phyloP scores from a whole-genome alignment of 2,113 vertebrate genomes.

The Leucopsar rothschildi region DNA sequence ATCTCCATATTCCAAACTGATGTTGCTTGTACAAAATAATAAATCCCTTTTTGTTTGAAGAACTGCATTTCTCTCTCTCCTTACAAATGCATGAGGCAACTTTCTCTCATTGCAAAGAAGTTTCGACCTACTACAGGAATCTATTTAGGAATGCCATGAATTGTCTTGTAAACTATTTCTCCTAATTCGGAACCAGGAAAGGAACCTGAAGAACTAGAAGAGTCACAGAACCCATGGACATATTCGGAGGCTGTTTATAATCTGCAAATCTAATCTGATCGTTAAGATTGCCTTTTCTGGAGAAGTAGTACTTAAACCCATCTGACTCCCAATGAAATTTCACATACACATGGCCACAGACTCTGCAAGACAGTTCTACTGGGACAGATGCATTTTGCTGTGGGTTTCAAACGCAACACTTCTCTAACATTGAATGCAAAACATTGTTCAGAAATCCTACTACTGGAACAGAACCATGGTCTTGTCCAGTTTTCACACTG shows the following conservation, averaged over 20 bases:
- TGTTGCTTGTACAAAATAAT: background rate
- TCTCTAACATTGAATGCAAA: background rate
- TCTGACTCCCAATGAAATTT: background rate
- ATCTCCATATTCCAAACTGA: background rate
- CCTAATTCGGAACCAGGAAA: background rate
- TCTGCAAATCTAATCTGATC: background rate
- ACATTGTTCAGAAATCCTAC: background rate
- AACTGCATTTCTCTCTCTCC: background rate
- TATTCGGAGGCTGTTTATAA: background rate
- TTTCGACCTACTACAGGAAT: background rate
- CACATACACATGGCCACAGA: background rate
- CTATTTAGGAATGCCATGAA: background rate
- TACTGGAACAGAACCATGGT: background rate
- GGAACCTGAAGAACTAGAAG: background rate
- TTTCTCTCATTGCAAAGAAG: background rate
- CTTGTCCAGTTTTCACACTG: background rate
- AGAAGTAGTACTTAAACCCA: background rate
- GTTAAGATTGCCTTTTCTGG: background rate
- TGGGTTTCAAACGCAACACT: background rate
- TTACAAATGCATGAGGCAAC: background rate
- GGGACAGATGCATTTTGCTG: background rate
- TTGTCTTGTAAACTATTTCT: background rate
- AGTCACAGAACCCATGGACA: background rate
- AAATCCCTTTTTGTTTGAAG: background rate
- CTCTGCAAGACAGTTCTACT: background rate